Conservation (phyloP, 2,113 vertebrate species). For the Dipodomys merriami region DNA sequence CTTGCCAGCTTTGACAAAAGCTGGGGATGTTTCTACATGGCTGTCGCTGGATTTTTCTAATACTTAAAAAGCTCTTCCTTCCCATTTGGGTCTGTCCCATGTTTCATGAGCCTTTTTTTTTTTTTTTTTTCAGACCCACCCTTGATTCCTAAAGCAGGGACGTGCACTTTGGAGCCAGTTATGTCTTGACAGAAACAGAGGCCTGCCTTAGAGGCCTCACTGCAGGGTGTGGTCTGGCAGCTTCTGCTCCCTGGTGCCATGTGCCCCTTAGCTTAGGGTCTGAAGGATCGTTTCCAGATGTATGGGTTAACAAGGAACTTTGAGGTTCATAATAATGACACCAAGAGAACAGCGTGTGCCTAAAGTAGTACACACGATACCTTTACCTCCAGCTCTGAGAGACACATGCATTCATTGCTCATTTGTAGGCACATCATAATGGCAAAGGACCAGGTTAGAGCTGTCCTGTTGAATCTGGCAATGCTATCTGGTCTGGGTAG, state of each 20-base stretch:
- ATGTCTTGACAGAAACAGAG: neutral
- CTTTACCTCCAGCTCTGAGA: neutral
- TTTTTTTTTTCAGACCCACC: neutral
- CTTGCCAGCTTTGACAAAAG: neutral
- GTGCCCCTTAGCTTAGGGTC: neutral
- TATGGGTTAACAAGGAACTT: neutral
- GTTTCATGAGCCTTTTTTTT: neutral
- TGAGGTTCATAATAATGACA: neutral
- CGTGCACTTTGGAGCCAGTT: neutral
- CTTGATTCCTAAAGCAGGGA: neutral
- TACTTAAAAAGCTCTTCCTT: neutral
- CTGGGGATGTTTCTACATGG: neutral
- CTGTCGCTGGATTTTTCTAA: neutral
- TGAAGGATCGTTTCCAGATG: neutral
- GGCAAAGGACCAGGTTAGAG: neutral
- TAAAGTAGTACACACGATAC: no score
- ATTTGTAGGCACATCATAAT: neutral
- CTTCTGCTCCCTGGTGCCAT: neutral
- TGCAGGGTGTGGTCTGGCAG: neutral
- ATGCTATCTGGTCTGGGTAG: neutral
- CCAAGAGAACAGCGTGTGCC: neutral
- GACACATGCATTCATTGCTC: fast-evolving
- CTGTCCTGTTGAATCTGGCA: neutral
- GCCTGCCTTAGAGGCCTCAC: neutral
- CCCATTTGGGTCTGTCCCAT: neutral